These are phyloP conservation scores for Ceyx cyanopectus DNA, from an alignment of 2,113 vertebrate species.

Conservation along the genomic window DNA sequence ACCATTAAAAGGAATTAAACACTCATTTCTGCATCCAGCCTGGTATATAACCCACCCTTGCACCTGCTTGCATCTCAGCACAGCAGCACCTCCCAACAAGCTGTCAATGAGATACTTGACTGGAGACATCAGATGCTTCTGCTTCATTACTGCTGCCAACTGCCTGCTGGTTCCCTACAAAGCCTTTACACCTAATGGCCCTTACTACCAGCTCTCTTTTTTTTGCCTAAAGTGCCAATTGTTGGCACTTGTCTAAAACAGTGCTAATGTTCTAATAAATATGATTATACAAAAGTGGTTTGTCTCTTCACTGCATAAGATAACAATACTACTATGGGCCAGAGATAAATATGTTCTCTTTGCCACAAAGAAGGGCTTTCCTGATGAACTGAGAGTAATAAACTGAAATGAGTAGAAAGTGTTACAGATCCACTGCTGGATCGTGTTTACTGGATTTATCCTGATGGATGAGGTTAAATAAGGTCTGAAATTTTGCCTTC, in stretches of 20 bases:
- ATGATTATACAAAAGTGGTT: neutral
- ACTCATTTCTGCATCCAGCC: neutral
- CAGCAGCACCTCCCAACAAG: neutral
- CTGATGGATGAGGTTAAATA: neutral
- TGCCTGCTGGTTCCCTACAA: neutral
- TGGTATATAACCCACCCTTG: neutral
- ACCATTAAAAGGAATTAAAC: rapidly evolving
- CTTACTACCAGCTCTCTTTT: neutral
- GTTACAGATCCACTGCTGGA: neutral
- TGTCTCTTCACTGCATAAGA: neutral
- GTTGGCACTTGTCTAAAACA: neutral
- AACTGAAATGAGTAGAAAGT: neutral
- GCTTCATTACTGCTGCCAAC: constrained; percentile 46
- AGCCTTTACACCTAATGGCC: neutral
- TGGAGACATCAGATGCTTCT: neutral
- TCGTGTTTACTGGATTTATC: neutral
- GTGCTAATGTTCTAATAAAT: neutral
- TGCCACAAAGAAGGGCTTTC: neutral
- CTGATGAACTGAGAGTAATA: neutral
- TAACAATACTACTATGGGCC: neutral
- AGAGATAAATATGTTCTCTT: neutral
- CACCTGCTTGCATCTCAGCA: neutral
- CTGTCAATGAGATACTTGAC: constrained; percentile 44
- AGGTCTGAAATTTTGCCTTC: neutral
- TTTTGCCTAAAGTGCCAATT: neutral